Conservation (phyloP, 53 echinoderm and acorn worm species). For the Henricia sp. region DNA sequence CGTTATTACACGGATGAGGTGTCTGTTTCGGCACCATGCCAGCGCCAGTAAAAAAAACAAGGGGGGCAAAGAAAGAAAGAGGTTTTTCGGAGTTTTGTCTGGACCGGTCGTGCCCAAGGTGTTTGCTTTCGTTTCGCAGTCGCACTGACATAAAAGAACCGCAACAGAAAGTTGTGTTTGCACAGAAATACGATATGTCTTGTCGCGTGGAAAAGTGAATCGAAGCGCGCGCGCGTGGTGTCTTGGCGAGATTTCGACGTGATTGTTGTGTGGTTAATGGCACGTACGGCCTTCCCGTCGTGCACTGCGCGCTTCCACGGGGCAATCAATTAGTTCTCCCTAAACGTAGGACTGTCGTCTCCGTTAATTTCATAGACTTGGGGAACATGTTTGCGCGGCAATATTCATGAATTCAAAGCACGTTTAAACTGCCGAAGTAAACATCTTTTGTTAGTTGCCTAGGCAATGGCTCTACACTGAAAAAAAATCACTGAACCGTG, state of each 20-base stretch:
- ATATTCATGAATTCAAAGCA: too few relatives aligned
- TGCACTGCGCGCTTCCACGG: slow-evolving; percentile 8
- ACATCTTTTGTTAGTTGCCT: too few relatives aligned
- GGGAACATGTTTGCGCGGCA: too few relatives aligned
- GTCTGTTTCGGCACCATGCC: not conserved
- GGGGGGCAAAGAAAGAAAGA: not conserved
- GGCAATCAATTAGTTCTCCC: slow-evolving; percentile 14
- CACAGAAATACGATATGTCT: slow-evolving; percentile 36
- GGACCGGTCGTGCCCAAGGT: slow-evolving; percentile 3
- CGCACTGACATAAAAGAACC: not conserved
- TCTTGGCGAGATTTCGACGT: not conserved
- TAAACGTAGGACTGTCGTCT: not conserved
- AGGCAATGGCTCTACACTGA: too few relatives aligned
- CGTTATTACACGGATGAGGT: not conserved
- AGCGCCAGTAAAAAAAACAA: not conserved
- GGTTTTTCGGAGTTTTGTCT: not conserved
- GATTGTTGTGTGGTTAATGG: not conserved
- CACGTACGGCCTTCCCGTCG: slow-evolving; percentile 34
- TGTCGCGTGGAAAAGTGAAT: not conserved
- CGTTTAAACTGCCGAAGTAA: too few relatives aligned
- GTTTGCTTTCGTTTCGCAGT: slow-evolving; percentile 35
- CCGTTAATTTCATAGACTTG: too few relatives aligned
- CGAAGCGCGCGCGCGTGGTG: not conserved
- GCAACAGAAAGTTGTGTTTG: slow-evolving; percentile 10
- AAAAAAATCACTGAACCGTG: too few relatives aligned